Evolutionary conservation across 2,113 vertebrate genomes (phyloP).

Genomic region (Ploceus nigricollis): DNA sequence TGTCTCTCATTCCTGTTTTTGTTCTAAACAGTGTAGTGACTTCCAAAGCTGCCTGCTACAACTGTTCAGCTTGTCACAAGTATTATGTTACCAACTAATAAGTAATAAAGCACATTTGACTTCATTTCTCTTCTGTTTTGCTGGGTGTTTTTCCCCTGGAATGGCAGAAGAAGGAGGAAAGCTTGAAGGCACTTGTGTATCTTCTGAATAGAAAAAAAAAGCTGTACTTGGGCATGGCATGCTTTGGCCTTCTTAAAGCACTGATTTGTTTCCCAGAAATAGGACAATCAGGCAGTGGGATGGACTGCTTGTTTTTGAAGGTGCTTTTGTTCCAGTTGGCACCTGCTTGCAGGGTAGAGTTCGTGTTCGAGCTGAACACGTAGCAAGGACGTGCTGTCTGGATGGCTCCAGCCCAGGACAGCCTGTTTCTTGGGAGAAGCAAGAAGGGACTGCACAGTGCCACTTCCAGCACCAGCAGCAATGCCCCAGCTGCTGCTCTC

Average conservation of each 20-base stretch:
- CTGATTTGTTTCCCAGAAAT: not conserved
- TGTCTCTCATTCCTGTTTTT: slow-evolving; percentile 75
- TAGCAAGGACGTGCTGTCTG: not conserved
- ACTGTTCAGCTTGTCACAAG: slow-evolving; percentile 80
- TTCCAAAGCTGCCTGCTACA: slow-evolving; percentile 78
- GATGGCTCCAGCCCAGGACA: not conserved
- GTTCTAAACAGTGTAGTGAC: slow-evolving; percentile 69
- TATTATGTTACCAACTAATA: slow-evolving; percentile 83
- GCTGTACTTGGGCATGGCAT: not conserved
- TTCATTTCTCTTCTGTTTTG: slow-evolving; percentile 38
- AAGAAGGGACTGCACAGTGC: not conserved
- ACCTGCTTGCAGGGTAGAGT: not conserved
- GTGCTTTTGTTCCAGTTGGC: not conserved
- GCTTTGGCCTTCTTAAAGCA: slow-evolving; percentile 19
- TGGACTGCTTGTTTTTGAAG: not conserved
- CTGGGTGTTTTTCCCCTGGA: not conserved
- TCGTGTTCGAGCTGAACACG: accelerated
- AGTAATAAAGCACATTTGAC: slow-evolving; percentile 80
- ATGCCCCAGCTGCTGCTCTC: not conserved
- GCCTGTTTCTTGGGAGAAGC: not conserved
- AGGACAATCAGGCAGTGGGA: not conserved
- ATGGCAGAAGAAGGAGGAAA: not conserved
- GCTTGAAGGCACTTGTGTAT: not conserved
- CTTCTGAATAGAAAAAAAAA: not conserved
- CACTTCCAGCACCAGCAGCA: not conserved